A percentile compares a stretch with the other conserved stretches of the same genome.
These are phyloP conservation scores for Andricus quercusramuli DNA, from an alignment of 2,888 invertebrate genomes.

Conservation along the genomic window DNA sequence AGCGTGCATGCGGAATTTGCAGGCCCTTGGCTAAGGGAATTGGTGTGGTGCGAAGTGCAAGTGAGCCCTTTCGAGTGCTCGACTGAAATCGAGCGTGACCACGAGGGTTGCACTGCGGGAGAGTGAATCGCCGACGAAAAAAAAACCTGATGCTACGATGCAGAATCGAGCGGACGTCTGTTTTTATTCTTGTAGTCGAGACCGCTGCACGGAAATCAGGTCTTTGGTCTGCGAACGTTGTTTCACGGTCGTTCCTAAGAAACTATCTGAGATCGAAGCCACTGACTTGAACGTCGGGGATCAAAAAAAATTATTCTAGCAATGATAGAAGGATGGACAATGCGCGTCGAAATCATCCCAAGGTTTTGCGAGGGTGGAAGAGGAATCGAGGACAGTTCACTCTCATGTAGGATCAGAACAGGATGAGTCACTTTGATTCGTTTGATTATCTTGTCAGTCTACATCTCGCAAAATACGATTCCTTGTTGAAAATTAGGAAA, in stretches of 20 bases:
- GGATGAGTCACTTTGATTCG: not conserved
- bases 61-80: constrained; percentile 40
- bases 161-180: constrained; percentile 53
- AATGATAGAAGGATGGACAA: constrained; percentile 28
- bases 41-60: constrained; percentile 21
- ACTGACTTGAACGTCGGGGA: constrained; percentile 13
- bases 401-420: not conserved
- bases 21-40: constrained; percentile 45
- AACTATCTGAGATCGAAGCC: constrained; percentile 14
- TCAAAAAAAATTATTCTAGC: constrained; percentile 22
- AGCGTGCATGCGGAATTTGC: constrained; percentile 51
- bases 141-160: constrained; percentile 54
- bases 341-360: not conserved
- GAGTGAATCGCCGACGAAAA: constrained; percentile 46
- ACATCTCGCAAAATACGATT: too few relatives aligned
- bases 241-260: constrained; percentile 35
- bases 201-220: constrained; percentile 37
- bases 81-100: constrained; percentile 63
- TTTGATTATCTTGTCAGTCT: too few relatives aligned
- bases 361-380: constrained; percentile 6
- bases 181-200: constrained; percentile 46
- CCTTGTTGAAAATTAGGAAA: not conserved
- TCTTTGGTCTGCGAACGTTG: constrained; percentile 23
- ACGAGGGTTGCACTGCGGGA: constrained; percentile 50
- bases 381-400: not conserved